Percentiles rank a stretch among this genome's conserved stretches.
Conservation (phyloP, 2,113 vertebrate genomes). For the Lethenteron reissneri region DNA sequence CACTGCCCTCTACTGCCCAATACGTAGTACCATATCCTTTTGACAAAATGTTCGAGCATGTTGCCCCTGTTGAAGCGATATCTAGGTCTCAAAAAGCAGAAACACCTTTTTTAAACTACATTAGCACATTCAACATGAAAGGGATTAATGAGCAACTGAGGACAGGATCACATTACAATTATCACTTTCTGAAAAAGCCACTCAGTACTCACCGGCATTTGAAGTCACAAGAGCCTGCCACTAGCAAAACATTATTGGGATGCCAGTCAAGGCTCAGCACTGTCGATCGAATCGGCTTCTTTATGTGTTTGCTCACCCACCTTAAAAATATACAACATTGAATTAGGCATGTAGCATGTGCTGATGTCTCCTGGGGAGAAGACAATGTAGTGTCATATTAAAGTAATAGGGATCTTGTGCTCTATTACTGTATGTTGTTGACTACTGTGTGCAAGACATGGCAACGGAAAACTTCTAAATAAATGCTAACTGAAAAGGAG, state of each 20-base stretch:
- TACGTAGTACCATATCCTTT: too few species aligned
- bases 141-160: too few species aligned
- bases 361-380: neutral
- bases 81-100: too few species aligned
- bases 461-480: neutral
- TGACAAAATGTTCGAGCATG: too few species aligned
- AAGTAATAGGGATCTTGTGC: neutral
- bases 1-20: too few species aligned
- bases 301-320: slow-evolving; percentile 99
- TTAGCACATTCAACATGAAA: too few species aligned
- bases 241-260: slow-evolving; percentile 89
- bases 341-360: too few species aligned
- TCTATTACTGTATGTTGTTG: neutral
- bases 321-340: slow-evolving; percentile 18
- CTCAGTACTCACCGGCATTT: slow-evolving; percentile 59
- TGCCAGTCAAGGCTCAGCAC: slow-evolving; percentile 97
- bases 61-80: too few species aligned
- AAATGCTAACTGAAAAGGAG: neutral
- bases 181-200: too few species aligned
- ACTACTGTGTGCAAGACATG: neutral
- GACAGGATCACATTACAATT: too few species aligned
- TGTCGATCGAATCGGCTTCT: slow-evolving; percentile 89
- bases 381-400: slow-evolving; percentile 7
- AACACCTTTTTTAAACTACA: too few species aligned
- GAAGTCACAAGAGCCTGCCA: slow-evolving; percentile 92